Conservation (phyloP, 1,140 invertebrate genomes). For the Pachypsylla venusta region DNA sequence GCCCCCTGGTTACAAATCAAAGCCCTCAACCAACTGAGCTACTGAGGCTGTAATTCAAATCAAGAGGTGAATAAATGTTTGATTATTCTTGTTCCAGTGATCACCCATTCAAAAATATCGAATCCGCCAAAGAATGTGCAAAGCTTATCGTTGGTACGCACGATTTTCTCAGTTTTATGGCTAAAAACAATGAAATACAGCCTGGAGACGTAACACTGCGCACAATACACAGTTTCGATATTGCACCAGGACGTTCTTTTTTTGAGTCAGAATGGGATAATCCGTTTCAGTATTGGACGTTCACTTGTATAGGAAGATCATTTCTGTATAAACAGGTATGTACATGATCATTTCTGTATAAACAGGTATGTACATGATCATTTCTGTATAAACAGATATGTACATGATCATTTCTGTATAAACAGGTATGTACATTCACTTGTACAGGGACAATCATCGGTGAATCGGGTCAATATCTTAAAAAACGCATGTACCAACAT, state of each 20-base stretch:
- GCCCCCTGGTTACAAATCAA: too few species aligned
- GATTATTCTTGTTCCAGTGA: conserved; percentile 12
- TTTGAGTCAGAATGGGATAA: conserved; percentile 13
- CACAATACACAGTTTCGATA: conserved; percentile 12
- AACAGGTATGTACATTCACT: not conserved
- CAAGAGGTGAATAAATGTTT: too few species aligned
- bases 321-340: conserved; percentile 20
- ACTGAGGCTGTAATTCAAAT: too few species aligned
- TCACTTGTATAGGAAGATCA: conserved; percentile 15
- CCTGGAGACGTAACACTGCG: conserved; percentile 8
- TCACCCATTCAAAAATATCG: conserved; percentile 10
- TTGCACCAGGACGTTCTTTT: conserved; percentile 16
- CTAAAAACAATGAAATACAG: not conserved
- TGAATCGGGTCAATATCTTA: too few species aligned
- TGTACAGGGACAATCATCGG: not conserved
- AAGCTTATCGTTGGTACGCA: conserved; percentile 18
- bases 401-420: not conserved
- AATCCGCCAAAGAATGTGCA: conserved; percentile 13
- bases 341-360: not conserved
- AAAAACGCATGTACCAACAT: too few species aligned
- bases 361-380: not conserved
- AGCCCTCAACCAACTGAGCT: too few species aligned
- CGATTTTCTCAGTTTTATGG: conserved; percentile 18
- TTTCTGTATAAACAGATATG: not conserved
- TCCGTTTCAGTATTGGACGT: conserved; percentile 18